Evolutionary conservation across 2,797 vertebrate genomes (phyloP).

Genomic region (Amblyopsis hoosieri): DNA sequence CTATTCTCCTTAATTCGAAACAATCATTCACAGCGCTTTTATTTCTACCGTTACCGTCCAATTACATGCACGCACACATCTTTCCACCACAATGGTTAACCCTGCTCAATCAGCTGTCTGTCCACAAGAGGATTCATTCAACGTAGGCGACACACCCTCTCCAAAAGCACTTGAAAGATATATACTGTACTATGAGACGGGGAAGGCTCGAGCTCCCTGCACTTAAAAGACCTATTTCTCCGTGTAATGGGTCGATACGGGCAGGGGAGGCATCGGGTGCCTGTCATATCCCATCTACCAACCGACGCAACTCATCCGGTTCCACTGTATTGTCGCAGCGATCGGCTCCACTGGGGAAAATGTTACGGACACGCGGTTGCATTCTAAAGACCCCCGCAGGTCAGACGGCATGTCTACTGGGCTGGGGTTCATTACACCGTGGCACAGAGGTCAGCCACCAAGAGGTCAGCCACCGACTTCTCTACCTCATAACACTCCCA

Average conservation of each 20-base stretch:
- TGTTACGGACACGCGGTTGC: slow-evolving; percentile 42
- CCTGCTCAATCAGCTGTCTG: slow-evolving; percentile 1
- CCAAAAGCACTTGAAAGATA: slow-evolving; percentile 23
- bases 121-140: no score
- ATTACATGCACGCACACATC: background rate
- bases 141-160: background rate
- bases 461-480: no score
- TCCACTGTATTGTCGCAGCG: slow-evolving; percentile 22
- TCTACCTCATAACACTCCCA: no score
- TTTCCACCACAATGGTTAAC: slow-evolving; percentile 35
- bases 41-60: no score
- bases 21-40: background rate
- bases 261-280: slow-evolving; percentile 22
- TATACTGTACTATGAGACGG: slow-evolving; percentile 52
- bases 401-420: slow-evolving; percentile 3
- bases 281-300: slow-evolving; percentile 56
- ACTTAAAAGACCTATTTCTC: slow-evolving; percentile 42
- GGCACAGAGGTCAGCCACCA: no score
- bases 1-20: no score
- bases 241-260: slow-evolving; percentile 55
- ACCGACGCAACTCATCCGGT: slow-evolving; percentile 24
- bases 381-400: slow-evolving; percentile 36
- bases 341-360: slow-evolving; percentile 33
- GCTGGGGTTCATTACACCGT: background rate
- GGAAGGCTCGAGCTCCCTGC: slow-evolving; percentile 17